Percentiles rank a stretch among this genome's conserved stretches.
These are phyloP conservation scores for Bovichtus variegatus DNA, from an alignment of 2,797 vertebrate genomes.

Conservation along the genomic window DNA sequence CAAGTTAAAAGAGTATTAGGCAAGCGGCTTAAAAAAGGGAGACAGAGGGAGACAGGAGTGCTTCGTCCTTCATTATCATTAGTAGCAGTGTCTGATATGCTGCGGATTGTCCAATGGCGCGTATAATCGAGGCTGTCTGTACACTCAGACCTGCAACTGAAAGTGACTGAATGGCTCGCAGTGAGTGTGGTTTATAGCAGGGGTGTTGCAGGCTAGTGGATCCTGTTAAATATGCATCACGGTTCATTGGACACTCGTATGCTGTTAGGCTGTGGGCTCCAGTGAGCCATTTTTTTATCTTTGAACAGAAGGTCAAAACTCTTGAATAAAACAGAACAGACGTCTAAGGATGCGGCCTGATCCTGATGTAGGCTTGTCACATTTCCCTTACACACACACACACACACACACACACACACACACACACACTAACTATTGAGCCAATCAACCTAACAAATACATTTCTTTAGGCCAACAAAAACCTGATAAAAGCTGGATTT, in stretches of 20 bases:
- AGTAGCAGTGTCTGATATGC: conserved; percentile 67
- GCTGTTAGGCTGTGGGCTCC: conserved; percentile 61
- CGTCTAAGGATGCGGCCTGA: conserved; percentile 13
- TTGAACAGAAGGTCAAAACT: conserved; percentile 73
- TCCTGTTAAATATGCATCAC: conserved; percentile 74
- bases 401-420: too few species aligned
- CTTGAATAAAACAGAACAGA: conserved; percentile 51
- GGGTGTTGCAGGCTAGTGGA: conserved; percentile 58
- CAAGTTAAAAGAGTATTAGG: conserved; percentile 39
- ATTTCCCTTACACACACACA: not conserved
- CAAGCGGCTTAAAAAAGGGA: conserved; percentile 17
- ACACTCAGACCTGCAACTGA: conserved; percentile 59
- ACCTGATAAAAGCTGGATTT: too few species aligned
- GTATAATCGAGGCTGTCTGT: conserved; percentile 73
- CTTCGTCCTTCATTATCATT: conserved; percentile 76
- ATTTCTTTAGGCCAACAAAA: too few species aligned
- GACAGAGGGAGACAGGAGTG: conserved; percentile 40
- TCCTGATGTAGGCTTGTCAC: conserved; percentile 2
- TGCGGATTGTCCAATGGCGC: conserved; percentile 68
- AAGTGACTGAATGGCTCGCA: conserved; percentile 50
- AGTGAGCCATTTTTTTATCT: conserved; percentile 65
- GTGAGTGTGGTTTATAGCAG: conserved; percentile 52
- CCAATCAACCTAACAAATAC: too few species aligned
- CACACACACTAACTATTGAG: too few species aligned
- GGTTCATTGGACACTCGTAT: conserved; percentile 54